These are phyloP conservation scores for Iguana delicatissima DNA, from an alignment of 2,797 vertebrate genomes.

Conservation along the genomic window DNA sequence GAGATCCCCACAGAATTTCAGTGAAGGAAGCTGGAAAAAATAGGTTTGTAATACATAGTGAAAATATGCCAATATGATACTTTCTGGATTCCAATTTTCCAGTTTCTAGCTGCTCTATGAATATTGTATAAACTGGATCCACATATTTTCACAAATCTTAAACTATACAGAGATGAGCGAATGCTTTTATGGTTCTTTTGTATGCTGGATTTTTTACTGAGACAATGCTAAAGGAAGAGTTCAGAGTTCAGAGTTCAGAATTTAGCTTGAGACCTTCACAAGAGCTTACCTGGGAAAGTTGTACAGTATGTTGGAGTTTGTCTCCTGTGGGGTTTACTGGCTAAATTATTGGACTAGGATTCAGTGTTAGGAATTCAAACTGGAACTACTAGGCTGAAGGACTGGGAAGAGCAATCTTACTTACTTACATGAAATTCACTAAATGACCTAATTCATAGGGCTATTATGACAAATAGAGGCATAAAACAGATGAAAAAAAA, in stretches of 20 bases:
- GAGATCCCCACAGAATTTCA: neutral
- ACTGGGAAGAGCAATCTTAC: no score
- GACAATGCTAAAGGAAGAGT: neutral
- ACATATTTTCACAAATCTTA: neutral
- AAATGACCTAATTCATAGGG: no score
- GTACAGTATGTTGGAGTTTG: neutral
- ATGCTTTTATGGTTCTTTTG: neutral
- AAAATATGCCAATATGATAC: conserved; percentile 2
- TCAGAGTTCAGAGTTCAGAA: no score
- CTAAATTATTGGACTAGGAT: no score
- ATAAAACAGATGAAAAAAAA: no score
- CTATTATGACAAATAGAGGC: no score
- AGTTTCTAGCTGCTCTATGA: neutral
- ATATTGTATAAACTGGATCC: neutral
- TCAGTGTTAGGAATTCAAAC: no score
- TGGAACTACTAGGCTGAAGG: no score
- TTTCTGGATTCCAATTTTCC: neutral
- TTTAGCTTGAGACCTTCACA: neutral
- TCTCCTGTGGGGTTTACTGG: neutral
- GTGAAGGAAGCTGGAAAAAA: no score
- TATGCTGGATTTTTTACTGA: neutral
- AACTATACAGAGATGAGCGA: neutral
- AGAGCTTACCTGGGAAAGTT: neutral
- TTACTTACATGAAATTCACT: no score
- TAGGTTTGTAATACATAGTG: neutral